These are phyloP conservation scores for Clarias macrocephalus DNA, from an alignment of 2,113 vertebrate species.

Conservation along the genomic window DNA sequence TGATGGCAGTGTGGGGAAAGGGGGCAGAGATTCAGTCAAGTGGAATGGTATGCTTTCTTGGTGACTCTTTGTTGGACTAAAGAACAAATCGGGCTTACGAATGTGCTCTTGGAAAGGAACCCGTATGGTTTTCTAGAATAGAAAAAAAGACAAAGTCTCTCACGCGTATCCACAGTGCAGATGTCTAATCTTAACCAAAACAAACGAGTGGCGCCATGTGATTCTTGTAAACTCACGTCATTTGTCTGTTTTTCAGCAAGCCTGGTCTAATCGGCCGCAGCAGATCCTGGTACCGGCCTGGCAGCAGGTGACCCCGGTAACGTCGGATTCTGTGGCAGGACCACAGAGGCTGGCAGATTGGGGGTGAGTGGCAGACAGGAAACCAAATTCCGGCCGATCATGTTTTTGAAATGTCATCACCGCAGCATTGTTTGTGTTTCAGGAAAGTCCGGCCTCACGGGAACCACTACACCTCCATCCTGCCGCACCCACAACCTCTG, in stretches of 20 bases:
- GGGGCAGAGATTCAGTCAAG: too few relatives aligned
- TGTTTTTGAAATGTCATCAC: not conserved
- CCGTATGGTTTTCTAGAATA: not conserved
- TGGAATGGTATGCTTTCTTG: too few relatives aligned
- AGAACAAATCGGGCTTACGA: too few relatives aligned
- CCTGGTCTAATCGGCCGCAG: conserved; percentile 90
- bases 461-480: conserved; percentile 90
- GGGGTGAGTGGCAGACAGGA: conserved; percentile 78
- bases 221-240: not conserved
- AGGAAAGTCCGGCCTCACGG: conserved; percentile 94
- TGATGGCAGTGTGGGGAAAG: too few relatives aligned
- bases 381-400: not conserved
- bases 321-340: conserved; percentile 87
- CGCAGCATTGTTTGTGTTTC: conserved; percentile 32
- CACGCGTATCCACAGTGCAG: not conserved
- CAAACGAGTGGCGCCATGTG: not conserved
- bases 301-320: conserved; percentile 88
- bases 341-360: conserved; percentile 94
- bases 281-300: conserved; percentile 93
- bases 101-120: too few relatives aligned
- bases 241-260: conserved; percentile 65
- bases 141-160: not conserved
- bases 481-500: conserved; percentile 91
- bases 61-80: too few relatives aligned
- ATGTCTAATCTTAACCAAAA: too few relatives aligned